Base-by-base conservation (phyloP, 2,888 invertebrate genomes). In the Endotricha flammealis region DNA sequence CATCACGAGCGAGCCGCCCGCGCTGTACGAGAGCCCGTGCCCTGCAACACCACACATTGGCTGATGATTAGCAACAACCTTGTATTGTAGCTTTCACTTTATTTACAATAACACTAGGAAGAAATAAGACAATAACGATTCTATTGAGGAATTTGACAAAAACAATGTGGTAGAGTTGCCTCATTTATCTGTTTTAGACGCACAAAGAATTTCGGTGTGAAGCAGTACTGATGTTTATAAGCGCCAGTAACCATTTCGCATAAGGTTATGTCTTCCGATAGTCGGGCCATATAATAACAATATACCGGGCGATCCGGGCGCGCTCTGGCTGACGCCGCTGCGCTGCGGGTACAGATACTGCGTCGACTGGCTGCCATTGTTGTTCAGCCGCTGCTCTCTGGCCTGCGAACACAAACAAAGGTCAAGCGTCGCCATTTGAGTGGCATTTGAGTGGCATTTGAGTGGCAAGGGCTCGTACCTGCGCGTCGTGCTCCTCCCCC, bases 291-390 rank as follows among this genome's bases (percentile, higher is more conserved):
- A 27, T 12, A 27, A 10, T 12, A n/a, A n/a, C n/a, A n/a, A n/a
- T n/a, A n/a, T 62, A 71, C 92, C 91, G 12, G 92, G 92, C 29
- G 92, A 92, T 28, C 90, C 90, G 35, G 90, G 90, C 44, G 90
- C 90, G 45, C 90, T 90, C 75, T 90, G 90, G 71, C 76, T 88
- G 81, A 85, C 88, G 64, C 68, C 90, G 87, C 52, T 90, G 89
- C 64, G 90, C 88, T 57, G 91, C 88, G 62, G 91, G 90, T 64
- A 91, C 90, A 64, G 89, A 88, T 83, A 92, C 70, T 83, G 83
- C 43, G 71, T 46, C 29, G 78, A 60, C 55, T 64, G 66, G 25
- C 61, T 52, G 44, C 51, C 50, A 42, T 53, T 52, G 38, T 36
- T 37, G 44, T 57, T 81, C 81, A 57, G 80, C 74, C 70, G 89